Percentiles rank a stretch among this genome's conserved stretches.
phyloP scores from a whole-genome alignment of 2,888 invertebrate species.

The Eupithecia tripunctaria region DNA sequence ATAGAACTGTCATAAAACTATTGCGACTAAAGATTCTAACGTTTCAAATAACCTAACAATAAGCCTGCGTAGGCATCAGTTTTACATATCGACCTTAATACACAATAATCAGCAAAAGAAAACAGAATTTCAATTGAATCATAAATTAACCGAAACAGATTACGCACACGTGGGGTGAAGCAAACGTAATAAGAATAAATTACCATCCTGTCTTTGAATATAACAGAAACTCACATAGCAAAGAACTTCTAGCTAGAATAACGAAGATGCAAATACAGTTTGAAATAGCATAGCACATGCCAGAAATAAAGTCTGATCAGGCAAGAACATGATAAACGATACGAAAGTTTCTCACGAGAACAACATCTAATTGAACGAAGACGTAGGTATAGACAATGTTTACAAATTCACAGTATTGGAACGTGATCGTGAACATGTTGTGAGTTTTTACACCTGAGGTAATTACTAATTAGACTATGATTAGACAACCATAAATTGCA shows the following conservation, averaged over 20 bases:
- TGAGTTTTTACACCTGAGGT: constrained; percentile 31
- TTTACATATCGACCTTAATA: constrained; percentile 24
- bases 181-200: constrained; percentile 41
- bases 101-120: constrained; percentile 13
- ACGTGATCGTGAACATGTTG: constrained; percentile 20
- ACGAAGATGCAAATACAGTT: constrained; percentile 1
- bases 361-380: constrained; percentile 34
- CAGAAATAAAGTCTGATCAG: constrained; percentile 26
- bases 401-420: constrained; percentile 31
- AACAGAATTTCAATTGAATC: constrained; percentile 26
- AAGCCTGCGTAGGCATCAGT: constrained; percentile 22
- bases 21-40: constrained; percentile 18
- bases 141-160: constrained; percentile 47
- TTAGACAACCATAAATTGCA: constrained; percentile 18
- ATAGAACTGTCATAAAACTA: constrained; percentile 1
- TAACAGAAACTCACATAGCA: not conserved
- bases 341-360: constrained; percentile 45
- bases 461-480: constrained; percentile 27
- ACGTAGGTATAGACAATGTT: constrained; percentile 37
- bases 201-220: not conserved
- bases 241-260: not conserved
- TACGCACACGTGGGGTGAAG: constrained; percentile 47
- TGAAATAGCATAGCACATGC: constrained; percentile 3
- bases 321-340: constrained; percentile 26
- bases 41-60: constrained; percentile 15